Evolutionary conservation across 64 coral and sea anemone species (phyloP), one percentile per base, ranked within the genome.

Genomic region (Actinia equina): DNA sequence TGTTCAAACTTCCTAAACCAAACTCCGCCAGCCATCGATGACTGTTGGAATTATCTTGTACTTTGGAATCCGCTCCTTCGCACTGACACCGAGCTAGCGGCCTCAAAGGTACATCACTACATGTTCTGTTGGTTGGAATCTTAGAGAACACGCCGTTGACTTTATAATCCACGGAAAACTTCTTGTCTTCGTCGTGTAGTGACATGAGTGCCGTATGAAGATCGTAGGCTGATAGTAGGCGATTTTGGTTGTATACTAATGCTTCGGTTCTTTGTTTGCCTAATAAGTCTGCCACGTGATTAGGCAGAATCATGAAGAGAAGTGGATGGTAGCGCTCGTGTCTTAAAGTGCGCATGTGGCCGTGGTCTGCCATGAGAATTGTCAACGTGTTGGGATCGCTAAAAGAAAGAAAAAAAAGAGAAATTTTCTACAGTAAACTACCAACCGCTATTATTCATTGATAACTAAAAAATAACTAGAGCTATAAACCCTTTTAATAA

Each of bases 11-110:
- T 44, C 93, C 93, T 7, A 94, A 45, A 17, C 88, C 88, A 58
- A 94, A 94, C 83, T 94, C 93, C 1, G 93, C 93, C 41, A 90
- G 60, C 93, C 93, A 94, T 58, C 81, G 43, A 17, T 83, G 18
- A 14, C 78, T 27, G 3, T 82, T 42, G 2, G 93, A 90, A 77
- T 94, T 94, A 51, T 90, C 86, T 18, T 87, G 7, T 53, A 88
- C 30, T 20, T 67, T 45, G 25, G 87, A n/a, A 76, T 93, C 91
- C 41, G 59, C 82, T 19, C 87, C 91, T 52, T 93, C 91, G 18
- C 91, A 93, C 20, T 89, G 86, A 52, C 91, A 93, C 25, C 91
- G 86, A 17, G 87, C 83, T 42, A 93, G 55, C 11, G 91, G 87
- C 80, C 86, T 84, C 54, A 93, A 55, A 2, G 79, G 87, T 77